A percentile compares a stretch with the other conserved stretches of the same genome.
Evolutionary conservation across 2,888 invertebrate genomes (phyloP).

Genomic region (Helicoverpa assulta): DNA sequence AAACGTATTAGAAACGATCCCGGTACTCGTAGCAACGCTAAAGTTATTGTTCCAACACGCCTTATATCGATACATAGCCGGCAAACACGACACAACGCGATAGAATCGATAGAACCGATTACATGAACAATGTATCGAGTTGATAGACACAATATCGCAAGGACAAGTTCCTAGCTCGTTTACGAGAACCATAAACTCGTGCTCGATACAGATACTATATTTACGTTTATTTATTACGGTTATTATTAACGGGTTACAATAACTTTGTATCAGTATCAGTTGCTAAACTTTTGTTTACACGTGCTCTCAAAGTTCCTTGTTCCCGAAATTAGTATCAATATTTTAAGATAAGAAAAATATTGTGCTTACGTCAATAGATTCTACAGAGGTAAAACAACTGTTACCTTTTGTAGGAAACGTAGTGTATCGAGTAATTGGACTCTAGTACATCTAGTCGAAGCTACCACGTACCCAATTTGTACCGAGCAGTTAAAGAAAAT

Average conservation of each 20-base stretch:
- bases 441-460: slow-evolving; percentile 22
- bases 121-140: slow-evolving; percentile 50
- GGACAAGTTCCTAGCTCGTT: slow-evolving; percentile 42
- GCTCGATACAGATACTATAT: slow-evolving; percentile 15
- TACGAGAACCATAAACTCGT: slow-evolving; percentile 34
- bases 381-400: slow-evolving; percentile 18
- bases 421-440: slow-evolving; percentile 49
- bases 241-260: slow-evolving; percentile 12
- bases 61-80: slow-evolving; percentile 18
- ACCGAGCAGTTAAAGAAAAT: slow-evolving; percentile 51
- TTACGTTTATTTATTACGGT: slow-evolving; percentile 25
- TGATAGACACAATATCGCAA: slow-evolving; percentile 48
- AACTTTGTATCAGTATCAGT: slow-evolving; percentile 39
- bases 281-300: slow-evolving; percentile 31
- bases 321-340: slow-evolving; percentile 4
- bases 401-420: slow-evolving; percentile 33
- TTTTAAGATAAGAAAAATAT: slow-evolving; percentile 40
- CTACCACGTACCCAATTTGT: slow-evolving; percentile 42
- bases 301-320: slow-evolving; percentile 6
- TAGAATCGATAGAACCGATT: slow-evolving; percentile 51
- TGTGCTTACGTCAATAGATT: slow-evolving; percentile 22
- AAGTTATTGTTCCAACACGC: slow-evolving; percentile 35
- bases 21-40: slow-evolving; percentile 14
- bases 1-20: background rate
- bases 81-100: slow-evolving; percentile 50